Percentiles rank a stretch among this genome's conserved stretches.
phyloP scores from a whole-genome alignment of 2,113 vertebrate species.

The Carassius gibelio region DNA sequence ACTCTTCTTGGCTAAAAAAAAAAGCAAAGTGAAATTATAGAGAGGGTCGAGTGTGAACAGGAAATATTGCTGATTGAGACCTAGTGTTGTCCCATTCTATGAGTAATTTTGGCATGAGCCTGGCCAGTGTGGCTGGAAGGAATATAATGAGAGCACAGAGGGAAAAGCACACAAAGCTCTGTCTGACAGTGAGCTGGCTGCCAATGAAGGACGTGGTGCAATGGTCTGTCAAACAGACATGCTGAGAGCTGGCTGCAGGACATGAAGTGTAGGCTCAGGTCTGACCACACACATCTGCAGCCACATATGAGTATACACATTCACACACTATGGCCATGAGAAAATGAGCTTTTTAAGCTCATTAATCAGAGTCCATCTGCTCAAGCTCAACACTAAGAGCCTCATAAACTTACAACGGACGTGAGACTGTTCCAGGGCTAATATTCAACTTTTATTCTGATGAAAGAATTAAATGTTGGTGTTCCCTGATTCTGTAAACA shows the following conservation, averaged over 20 bases:
- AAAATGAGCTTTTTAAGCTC: neutral
- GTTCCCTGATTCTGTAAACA: neutral
- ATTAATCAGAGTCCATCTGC: slow-evolving; percentile 19
- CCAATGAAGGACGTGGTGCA: slow-evolving; percentile 37
- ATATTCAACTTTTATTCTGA: neutral
- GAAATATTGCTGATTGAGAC: neutral
- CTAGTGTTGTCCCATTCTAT: neutral
- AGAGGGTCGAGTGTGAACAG: neutral
- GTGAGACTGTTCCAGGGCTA: neutral
- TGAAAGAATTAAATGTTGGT: neutral
- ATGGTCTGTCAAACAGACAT: slow-evolving; percentile 34
- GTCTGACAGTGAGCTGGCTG: slow-evolving; percentile 54
- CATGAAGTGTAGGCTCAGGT: slow-evolving; percentile 17
- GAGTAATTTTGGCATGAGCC: slow-evolving; percentile 18
- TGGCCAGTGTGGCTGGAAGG: slow-evolving; percentile 7
- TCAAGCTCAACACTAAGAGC: slow-evolving; percentile 1
- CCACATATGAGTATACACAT: neutral
- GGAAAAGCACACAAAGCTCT: slow-evolving; percentile 18
- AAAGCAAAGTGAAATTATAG: neutral
- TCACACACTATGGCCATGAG: slow-evolving; percentile 2
- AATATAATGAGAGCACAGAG: slow-evolving; percentile 23
- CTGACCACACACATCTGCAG: slow-evolving; percentile 52
- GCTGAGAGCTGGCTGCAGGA: slow-evolving; percentile 52
- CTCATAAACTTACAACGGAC: neutral
- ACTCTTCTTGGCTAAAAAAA: neutral